Percentiles rank a stretch among this genome's conserved stretches.
phyloP scores from a whole-genome alignment of 2,888 invertebrate genomes.

The Oasisia sp. region DNA sequence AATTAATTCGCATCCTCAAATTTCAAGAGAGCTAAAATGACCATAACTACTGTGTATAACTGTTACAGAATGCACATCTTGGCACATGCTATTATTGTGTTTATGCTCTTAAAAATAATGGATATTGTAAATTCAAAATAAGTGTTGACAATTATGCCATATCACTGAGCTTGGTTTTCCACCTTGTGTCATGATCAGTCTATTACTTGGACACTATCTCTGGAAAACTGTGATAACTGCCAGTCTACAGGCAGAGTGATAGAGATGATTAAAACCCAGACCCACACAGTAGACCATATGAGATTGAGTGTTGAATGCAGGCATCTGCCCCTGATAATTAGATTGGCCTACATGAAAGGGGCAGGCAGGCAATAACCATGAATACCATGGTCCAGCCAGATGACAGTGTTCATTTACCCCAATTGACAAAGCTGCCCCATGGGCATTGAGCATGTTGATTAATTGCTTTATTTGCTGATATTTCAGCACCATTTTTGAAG shows the following conservation, averaged over 20 bases:
- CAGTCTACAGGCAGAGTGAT: not conserved
- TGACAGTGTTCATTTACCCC: not conserved
- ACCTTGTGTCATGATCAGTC: not conserved
- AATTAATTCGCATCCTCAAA: too few species aligned
- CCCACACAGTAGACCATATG: not conserved
- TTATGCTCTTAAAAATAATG: too few species aligned
- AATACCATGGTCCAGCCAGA: conserved; percentile 6
- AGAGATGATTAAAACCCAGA: conserved; percentile 6
- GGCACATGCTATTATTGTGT: too few species aligned
- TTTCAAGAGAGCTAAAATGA: too few species aligned
- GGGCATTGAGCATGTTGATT: not conserved
- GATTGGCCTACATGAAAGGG: not conserved
- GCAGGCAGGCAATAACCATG: not conserved
- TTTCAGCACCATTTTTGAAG: not conserved
- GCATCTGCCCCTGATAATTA: not conserved
- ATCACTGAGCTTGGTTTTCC: not conserved
- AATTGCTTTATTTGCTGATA: not conserved
- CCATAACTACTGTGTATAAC: too few species aligned
- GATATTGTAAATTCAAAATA: too few species aligned
- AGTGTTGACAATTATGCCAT: not conserved
- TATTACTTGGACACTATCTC: not conserved
- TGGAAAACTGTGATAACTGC: not conserved
- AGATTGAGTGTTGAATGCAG: not conserved
- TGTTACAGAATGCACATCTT: too few species aligned
- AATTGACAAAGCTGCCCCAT: not conserved